Conservation (phyloP, 2,113 vertebrate genomes). For the Tetrax tetrax region DNA sequence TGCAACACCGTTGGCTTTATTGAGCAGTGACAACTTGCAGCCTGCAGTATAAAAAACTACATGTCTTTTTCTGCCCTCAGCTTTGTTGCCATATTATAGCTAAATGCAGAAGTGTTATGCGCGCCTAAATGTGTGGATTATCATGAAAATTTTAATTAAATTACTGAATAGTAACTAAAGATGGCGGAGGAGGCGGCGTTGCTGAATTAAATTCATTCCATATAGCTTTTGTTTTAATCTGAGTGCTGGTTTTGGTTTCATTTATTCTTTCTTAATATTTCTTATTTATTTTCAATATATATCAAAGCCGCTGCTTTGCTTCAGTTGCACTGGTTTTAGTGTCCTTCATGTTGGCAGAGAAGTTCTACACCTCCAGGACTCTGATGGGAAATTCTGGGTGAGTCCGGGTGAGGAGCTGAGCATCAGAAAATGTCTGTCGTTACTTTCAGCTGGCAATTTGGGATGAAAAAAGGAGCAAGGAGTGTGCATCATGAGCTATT, state of each 20-base stretch:
- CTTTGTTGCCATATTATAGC: neutral
- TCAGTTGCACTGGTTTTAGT: neutral
- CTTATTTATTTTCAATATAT: accelerated
- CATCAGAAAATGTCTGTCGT: neutral
- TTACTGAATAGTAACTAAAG: neutral
- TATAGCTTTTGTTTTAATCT: neutral
- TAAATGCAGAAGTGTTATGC: neutral
- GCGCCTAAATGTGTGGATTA: neutral
- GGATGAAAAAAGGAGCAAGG: neutral
- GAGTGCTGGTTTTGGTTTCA: neutral
- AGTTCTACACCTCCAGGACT: neutral
- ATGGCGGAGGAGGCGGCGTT: neutral
- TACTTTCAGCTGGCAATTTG: neutral
- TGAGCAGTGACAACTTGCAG: neutral
- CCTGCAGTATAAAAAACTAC: accelerated
- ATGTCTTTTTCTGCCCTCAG: neutral
- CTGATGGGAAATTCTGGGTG: neutral
- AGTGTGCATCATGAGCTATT: accelerated
- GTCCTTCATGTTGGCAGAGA: neutral
- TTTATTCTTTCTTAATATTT: neutral
- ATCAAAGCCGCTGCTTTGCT: neutral
- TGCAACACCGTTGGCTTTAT: too few species aligned
- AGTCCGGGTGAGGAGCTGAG: neutral
- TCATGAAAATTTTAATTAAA: neutral
- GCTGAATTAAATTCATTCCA: neutral